Conservation (phyloP, 1,140 invertebrate species). For the Heliconius congener region DNA sequence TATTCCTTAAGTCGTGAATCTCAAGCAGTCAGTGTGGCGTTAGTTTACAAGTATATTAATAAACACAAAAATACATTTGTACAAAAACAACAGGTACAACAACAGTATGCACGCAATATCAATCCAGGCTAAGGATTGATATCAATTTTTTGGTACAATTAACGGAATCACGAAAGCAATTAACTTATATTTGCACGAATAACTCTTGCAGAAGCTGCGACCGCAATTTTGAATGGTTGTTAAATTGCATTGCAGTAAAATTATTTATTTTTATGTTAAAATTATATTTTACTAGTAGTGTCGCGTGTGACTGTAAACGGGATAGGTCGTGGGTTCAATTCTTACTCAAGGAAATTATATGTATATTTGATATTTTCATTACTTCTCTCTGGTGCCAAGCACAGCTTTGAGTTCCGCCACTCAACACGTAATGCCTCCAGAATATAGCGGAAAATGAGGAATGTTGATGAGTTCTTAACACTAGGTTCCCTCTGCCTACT, state of each 20-base stretch:
- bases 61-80: not conserved
- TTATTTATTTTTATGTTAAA: not conserved
- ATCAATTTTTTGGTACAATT: conserved; percentile 4
- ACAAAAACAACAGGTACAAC: not conserved
- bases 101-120: conserved; percentile 6
- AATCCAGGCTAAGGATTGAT: conserved; percentile 24
- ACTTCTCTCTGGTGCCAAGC: too few relatives aligned
- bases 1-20: too few relatives aligned
- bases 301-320: too few relatives aligned
- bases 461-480: too few relatives aligned
- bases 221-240: conserved; percentile 3
- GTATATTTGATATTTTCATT: too few relatives aligned
- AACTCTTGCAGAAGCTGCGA: conserved; percentile 14
- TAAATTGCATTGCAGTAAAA: not conserved
- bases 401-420: too few relatives aligned
- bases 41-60: not conserved
- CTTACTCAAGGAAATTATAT: too few relatives aligned
- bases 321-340: too few relatives aligned
- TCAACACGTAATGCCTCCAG: too few relatives aligned
- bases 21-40: not conserved
- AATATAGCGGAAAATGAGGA: too few relatives aligned
- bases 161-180: conserved; percentile 26
- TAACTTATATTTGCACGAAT: conserved; percentile 18
- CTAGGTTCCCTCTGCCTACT: too few relatives aligned
- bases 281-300: not conserved